A percentile compares a stretch with the other conserved stretches of the same genome.
Conservation (phyloP, 2,888 invertebrate genomes). For the Dryobotodes eremita region DNA sequence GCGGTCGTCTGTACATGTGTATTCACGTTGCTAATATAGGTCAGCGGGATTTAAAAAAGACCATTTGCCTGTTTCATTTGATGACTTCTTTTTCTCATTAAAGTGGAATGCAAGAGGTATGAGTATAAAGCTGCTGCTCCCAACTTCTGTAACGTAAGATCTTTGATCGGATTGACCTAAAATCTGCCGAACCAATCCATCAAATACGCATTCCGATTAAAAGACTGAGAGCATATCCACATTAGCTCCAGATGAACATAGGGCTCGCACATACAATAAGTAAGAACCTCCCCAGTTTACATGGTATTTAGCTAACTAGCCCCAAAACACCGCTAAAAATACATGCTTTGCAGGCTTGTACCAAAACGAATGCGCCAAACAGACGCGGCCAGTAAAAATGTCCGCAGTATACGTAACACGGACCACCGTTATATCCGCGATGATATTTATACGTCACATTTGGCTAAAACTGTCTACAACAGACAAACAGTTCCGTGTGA, state of each 20-base stretch:
- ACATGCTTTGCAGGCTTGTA: conserved; percentile 12
- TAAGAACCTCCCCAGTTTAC: background rate
- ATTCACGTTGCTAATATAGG: background rate
- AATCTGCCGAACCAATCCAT: background rate
- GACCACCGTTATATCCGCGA: conserved; percentile 34
- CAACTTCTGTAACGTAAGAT: background rate
- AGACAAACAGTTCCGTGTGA: conserved; percentile 43
- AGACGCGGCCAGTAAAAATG: conserved; percentile 68
- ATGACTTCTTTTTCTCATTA: background rate
- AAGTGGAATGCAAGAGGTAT: background rate
- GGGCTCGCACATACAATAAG: background rate
- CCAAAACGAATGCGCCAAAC: conserved; percentile 48
- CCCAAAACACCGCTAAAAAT: conserved; percentile 21
- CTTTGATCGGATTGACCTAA: background rate
- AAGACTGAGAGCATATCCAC: background rate
- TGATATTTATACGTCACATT: conserved; percentile 50
- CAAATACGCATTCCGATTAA: too few relatives aligned
- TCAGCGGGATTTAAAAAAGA: background rate
- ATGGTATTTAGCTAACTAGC: background rate
- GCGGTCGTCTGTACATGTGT: background rate
- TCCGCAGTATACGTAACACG: conserved; percentile 64
- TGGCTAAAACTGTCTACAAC: conserved; percentile 45
- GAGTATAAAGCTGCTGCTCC: too few relatives aligned
- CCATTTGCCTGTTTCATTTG: background rate
- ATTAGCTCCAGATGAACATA: background rate